phyloP scores from a whole-genome alignment of 2,113 vertebrate genomes.

The Ariopsis seemanni region DNA sequence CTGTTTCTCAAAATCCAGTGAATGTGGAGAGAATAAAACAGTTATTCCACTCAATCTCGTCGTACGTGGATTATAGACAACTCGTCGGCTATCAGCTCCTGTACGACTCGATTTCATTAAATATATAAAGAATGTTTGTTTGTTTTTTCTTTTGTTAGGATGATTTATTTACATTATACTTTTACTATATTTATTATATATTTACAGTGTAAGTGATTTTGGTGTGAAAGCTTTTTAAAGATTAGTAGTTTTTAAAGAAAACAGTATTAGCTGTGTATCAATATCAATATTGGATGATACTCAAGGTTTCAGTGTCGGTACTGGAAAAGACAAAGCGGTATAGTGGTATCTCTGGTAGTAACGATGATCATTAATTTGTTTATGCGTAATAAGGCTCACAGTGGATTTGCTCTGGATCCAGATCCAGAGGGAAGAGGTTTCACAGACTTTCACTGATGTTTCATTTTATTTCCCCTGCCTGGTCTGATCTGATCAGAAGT shows the following conservation, averaged over 20 bases:
- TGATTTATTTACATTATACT: not conserved
- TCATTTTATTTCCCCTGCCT: conserved; percentile 5
- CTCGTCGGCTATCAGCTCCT: no score
- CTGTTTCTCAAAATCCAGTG: no score
- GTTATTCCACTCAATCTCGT: no score
- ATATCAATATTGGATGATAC: not conserved
- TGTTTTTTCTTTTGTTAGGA: not conserved
- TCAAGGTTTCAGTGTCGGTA: not conserved
- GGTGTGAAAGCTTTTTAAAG: not conserved
- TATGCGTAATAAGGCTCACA: not conserved
- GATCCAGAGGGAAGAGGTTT: not conserved
- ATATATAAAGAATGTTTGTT: no score
- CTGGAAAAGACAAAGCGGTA: not conserved
- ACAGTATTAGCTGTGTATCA: not conserved
- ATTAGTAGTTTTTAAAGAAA: not conserved
- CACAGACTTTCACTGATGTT: conserved; percentile 28
- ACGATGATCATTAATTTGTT: not conserved
- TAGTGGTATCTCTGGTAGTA: not conserved
- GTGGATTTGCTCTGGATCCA: not conserved
- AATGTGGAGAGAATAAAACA: no score
- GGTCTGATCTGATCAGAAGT: not conserved
- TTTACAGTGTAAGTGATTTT: not conserved
- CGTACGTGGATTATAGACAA: no score
- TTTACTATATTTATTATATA: not conserved
- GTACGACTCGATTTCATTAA: no score